Percentiles rank a stretch among this genome's conserved stretches.
phyloP scores from a whole-genome alignment of 1,140 invertebrate species.

The Atta colombica region DNA sequence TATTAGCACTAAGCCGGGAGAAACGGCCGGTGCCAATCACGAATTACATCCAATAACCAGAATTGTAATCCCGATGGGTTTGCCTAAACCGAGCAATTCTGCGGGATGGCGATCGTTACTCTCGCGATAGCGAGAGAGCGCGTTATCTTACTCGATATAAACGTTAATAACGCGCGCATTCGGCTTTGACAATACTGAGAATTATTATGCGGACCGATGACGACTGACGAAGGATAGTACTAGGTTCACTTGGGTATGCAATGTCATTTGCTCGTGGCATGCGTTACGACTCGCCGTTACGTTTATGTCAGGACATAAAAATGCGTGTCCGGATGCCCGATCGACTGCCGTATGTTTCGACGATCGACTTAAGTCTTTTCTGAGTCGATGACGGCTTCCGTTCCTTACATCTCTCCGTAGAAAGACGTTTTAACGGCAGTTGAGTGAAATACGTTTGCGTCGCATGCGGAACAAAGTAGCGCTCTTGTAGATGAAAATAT shows the following conservation, averaged over 20 bases:
- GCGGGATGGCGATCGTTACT: slow-evolving; percentile 76
- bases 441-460: slow-evolving; percentile 30
- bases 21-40: slow-evolving; percentile 84
- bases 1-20: slow-evolving; percentile 83
- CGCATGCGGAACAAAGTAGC: slow-evolving; percentile 11
- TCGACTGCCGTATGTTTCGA: slow-evolving; percentile 76
- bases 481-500: not conserved
- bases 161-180: slow-evolving; percentile 77
- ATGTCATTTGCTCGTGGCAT: slow-evolving; percentile 78
- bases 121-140: slow-evolving; percentile 71
- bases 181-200: slow-evolving; percentile 81
- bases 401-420: slow-evolving; percentile 35
- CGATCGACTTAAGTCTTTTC: slow-evolving; percentile 71
- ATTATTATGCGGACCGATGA: slow-evolving; percentile 76
- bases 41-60: slow-evolving; percentile 84
- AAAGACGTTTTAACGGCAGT: slow-evolving; percentile 38
- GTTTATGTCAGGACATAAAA: slow-evolving; percentile 82
- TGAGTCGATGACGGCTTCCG: slow-evolving; percentile 46
- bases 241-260: slow-evolving; percentile 72
- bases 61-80: slow-evolving; percentile 80
- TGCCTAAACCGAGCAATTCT: slow-evolving; percentile 75
- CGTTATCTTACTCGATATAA: slow-evolving; percentile 81
- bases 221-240: slow-evolving; percentile 20
- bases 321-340: slow-evolving; percentile 71
- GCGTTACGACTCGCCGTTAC: slow-evolving; percentile 81